Conservation (phyloP, 2,797 vertebrate genomes). For the Micrastur ruficollis region DNA sequence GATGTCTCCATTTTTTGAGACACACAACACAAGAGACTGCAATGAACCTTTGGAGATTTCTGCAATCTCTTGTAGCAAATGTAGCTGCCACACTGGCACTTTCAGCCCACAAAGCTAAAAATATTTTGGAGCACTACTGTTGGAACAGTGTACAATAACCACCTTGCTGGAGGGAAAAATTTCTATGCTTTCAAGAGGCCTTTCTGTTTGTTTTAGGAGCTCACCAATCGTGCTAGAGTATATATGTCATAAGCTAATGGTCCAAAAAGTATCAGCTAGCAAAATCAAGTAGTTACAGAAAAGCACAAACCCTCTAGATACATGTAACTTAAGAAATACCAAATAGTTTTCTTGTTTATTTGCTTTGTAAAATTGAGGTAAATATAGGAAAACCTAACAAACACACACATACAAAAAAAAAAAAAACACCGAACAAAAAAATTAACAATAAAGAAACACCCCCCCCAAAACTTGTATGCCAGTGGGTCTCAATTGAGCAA, state of each 20-base stretch:
- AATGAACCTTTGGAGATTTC: neutral
- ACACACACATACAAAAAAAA: rapidly evolving
- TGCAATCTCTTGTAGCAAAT: neutral
- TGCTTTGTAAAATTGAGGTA: neutral
- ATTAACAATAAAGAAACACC: neutral
- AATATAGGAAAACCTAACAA: neutral
- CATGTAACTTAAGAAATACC: neutral
- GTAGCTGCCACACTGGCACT: neutral
- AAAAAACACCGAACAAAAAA: neutral
- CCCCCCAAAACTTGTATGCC: neutral
- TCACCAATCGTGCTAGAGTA: neutral
- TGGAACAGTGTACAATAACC: neutral
- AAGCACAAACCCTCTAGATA: neutral
- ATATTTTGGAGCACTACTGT: neutral
- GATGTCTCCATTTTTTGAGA: neutral
- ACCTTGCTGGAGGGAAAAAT: neutral
- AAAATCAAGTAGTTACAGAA: neutral
- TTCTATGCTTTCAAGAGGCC: neutral
- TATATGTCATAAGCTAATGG: neutral
- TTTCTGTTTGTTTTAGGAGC: neutral
- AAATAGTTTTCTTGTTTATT: neutral
- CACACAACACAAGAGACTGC: neutral
- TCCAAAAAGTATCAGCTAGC: neutral
- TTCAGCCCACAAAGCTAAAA: neutral
- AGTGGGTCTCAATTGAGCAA: neutral